Evolutionary conservation across 2,113 vertebrate genomes (phyloP).

Genomic region (Actenoides hombroni): DNA sequence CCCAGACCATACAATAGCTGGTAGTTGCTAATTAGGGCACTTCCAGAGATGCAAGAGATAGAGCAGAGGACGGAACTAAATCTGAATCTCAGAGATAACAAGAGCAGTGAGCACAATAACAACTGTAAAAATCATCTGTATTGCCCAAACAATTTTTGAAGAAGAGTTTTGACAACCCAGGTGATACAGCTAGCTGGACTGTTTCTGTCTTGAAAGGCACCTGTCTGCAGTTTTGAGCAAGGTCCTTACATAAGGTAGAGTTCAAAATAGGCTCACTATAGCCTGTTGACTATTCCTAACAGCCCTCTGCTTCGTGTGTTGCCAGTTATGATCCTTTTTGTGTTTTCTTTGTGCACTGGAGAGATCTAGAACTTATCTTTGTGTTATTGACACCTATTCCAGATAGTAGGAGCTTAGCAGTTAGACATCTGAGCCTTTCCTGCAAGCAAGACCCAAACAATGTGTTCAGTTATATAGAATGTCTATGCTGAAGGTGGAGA

Average conservation of each 20-base stretch:
- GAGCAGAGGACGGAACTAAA: neutral
- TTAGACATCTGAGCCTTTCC: neutral
- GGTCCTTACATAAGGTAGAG: neutral
- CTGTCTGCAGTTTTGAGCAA: neutral
- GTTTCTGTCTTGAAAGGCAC: neutral
- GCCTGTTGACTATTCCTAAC: neutral
- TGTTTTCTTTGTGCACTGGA: neutral
- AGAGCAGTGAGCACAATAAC: neutral
- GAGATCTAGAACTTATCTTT: neutral
- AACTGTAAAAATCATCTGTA: neutral
- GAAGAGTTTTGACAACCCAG: neutral
- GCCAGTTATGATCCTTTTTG: neutral
- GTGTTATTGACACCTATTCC: neutral
- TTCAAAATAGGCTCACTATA: neutral
- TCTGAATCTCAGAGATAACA: neutral
- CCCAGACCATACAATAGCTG: neutral
- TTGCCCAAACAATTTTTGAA: neutral
- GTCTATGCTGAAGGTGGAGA: neutral
- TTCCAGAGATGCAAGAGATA: neutral
- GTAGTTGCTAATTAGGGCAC: neutral
- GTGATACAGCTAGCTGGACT: neutral
- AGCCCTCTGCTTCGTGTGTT: neutral
- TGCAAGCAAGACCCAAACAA: neutral
- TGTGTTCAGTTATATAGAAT: neutral
- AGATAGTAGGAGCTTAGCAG: neutral